Base-by-base conservation (phyloP, 2,113 vertebrate genomes). In the Rhineura floridana region DNA sequence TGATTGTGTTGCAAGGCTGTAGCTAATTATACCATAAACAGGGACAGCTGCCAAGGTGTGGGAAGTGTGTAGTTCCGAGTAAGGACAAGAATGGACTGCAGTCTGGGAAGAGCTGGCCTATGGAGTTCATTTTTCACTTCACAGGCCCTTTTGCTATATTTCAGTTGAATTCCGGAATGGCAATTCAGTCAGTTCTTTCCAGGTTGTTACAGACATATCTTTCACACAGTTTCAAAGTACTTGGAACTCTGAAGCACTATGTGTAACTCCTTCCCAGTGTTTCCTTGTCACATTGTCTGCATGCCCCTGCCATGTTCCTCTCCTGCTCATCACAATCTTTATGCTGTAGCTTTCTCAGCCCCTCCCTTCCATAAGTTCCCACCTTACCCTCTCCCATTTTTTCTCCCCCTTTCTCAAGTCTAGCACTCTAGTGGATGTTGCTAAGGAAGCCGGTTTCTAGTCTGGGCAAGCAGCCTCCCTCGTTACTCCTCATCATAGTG, bases 11-110 rank as follows among this genome's bases (percentile, higher is more conserved):
- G 55, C 39, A 63, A 77, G 59, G 84, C 72, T n/a, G 17, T 52
- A 76, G 55, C 81, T 75, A 88, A 88, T 88, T 88, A 83, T 83
- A 50, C 13, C 72, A 83, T 55, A 73, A 6, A 62, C 10, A 3
- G 17, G 78, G 59, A 67, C 79, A 46, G 39, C 86, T 42, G 52
- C 42, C 78, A 73, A 87, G 86, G 86, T 87, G 55, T n/a, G 50
- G 86, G 52, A 33, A 28, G 0, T 48, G 42, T 33, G 39, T 30
- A 55, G 28, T 65, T 83, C 55, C 65, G 42, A 48, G 59, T 11
- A 46, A 88, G 28, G 59, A 82, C 42, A 88, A 76, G 87, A 73
- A 76, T 82, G 30, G 55, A 25, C 30, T 83, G 23, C n/a, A 55
- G 85, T 19, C 76, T n/a, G 11, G 67, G 46, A 73, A 62, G 25